These are phyloP conservation scores for Myotis davidii DNA, from an alignment of 2,113 vertebrate species.

Conservation along the genomic window DNA sequence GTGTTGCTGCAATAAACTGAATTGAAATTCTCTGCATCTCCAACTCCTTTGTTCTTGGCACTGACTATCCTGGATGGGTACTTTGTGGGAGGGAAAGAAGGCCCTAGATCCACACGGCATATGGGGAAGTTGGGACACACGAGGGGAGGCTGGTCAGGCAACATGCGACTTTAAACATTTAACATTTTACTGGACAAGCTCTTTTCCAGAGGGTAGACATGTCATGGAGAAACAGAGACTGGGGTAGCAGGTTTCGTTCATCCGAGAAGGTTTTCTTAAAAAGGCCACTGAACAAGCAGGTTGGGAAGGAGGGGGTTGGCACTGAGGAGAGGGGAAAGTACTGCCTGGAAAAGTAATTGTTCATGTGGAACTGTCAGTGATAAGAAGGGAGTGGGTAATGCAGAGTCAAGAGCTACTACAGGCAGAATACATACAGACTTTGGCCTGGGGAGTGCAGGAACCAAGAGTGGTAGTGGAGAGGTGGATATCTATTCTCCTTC, in stretches of 20 bases:
- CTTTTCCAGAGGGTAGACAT: neutral
- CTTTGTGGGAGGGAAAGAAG: neutral
- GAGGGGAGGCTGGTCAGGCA: neutral
- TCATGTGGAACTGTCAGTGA: neutral
- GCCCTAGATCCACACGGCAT: neutral
- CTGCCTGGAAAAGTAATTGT: neutral
- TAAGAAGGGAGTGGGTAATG: neutral
- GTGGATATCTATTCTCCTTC: neutral
- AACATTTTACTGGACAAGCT: neutral
- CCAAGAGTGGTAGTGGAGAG: neutral
- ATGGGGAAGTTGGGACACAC: neutral
- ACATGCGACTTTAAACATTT: neutral
- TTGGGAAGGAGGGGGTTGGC: neutral
- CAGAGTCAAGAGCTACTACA: neutral
- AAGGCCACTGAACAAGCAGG: neutral
- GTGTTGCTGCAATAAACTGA: constrained; percentile 78
- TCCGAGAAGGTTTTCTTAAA: neutral
- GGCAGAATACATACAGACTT: neutral
- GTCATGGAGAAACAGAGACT: neutral
- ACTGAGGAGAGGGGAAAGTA: neutral
- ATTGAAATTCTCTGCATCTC: constrained; percentile 69
- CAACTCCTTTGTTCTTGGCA: neutral
- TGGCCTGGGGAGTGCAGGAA: neutral
- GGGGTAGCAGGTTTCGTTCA: neutral
- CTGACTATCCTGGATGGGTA: neutral